phyloP scores from a whole-genome alignment of 2,113 vertebrate genomes.

The Platysternon megacephalum region DNA sequence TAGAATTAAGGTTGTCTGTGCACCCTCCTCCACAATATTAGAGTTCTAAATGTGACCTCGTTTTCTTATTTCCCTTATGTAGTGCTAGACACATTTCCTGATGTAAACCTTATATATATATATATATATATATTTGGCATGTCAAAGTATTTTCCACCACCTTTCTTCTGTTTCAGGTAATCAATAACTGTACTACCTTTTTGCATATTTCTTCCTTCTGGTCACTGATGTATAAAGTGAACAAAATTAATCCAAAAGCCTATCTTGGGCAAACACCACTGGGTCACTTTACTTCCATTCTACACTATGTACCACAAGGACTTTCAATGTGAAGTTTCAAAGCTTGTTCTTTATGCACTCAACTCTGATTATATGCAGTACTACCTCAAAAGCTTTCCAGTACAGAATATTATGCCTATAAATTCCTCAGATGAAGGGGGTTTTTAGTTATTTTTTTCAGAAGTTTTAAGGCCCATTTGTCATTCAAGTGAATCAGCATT shows the following conservation, averaged over 20 bases:
- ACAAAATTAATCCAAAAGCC: background rate
- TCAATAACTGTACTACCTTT: background rate
- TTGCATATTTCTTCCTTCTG: background rate
- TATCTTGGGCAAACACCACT: background rate
- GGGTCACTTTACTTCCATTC: background rate
- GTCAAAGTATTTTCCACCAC: fast-evolving
- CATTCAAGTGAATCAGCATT: background rate
- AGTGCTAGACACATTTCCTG: background rate
- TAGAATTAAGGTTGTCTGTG: background rate
- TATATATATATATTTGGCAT: too few relatives aligned
- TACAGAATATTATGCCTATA: background rate
- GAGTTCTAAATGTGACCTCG: background rate
- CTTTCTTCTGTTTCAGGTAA: background rate
- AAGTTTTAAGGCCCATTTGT: background rate
- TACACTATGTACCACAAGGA: background rate
- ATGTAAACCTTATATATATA: background rate
- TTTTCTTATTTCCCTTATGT: background rate
- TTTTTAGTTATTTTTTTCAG: background rate
- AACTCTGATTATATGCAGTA: background rate
- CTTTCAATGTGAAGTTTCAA: background rate
- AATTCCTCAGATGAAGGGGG: background rate
- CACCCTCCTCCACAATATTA: background rate
- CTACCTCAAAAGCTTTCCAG: background rate
- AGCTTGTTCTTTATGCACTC: background rate
- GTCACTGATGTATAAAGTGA: background rate